Evolutionary conservation across 1,140 invertebrate species (phyloP), one percentile per base, ranked within the genome.

Genomic region (Mesaphorura yosii): DNA sequence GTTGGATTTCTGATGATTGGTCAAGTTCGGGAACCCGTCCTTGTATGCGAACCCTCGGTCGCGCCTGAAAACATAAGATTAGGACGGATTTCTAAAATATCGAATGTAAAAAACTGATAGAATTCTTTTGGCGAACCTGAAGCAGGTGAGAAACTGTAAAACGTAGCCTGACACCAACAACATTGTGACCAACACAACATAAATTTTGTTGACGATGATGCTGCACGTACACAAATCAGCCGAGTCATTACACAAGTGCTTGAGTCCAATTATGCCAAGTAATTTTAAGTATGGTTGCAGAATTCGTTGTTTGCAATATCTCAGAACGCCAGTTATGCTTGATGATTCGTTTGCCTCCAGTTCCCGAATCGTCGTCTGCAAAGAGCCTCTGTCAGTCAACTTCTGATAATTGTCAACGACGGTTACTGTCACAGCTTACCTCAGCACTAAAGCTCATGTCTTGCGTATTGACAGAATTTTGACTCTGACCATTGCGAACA

Each of bases 121-220:
- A 28, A 29, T 48, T 29, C 29, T 27, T 39, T 29, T 10, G 19
- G 29, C 64, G 69, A 66, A 81, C 80, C 82, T 76, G 64, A 83
- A 84, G 67, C 82, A 84, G 48, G 81, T 75, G 71, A 84, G 78
- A 63, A 82, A 85, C 62, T 85, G 83, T 40, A 86, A 67, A 54
- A 83, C 64, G 64, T 86, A 86, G 59, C 84, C 84, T 45, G 79
- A 63, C 47, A 76, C 71, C 69, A 86, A 76, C 46, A 77, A 70
- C 52, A 79, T 66, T 20, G 78, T 72, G 20, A 85, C 78, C 66
- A 81, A 73, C 38, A 78, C 62, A 10, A 80, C 79, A 64, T 86
- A 82, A 52, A 80, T 72, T 64, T 79, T 78, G 14, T 76, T 78
- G 34, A 83, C 69, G 62, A 76, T 72, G 49, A 76, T 73, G 4